Conservation (phyloP, 2,888 invertebrate species). For the Epicampocera succincta region DNA sequence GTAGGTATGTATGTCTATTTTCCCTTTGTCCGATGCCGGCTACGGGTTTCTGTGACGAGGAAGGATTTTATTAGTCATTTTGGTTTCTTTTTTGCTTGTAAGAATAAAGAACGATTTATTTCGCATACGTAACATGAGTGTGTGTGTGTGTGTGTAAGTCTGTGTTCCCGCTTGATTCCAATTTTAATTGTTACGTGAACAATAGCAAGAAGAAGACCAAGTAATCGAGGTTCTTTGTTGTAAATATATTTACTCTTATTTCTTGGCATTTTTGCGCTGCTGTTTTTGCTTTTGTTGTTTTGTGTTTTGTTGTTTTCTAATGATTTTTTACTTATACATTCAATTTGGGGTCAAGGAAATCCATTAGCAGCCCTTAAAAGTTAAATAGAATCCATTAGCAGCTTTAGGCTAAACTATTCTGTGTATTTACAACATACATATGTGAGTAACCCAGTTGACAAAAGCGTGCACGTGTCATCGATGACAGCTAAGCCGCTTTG, state of each 20-base stretch:
- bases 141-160: background rate
- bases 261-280: background rate
- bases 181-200: too few relatives aligned
- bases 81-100: too few relatives aligned
- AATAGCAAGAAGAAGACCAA: background rate
- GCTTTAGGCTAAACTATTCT: conserved; percentile 56
- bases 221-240: background rate
- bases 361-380: conserved; percentile 80
- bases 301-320: conserved; percentile 21
- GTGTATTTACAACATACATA: background rate
- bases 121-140: too few relatives aligned
- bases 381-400: conserved; percentile 81
- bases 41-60: too few relatives aligned
- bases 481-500: too few relatives aligned
- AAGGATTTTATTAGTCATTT: too few relatives aligned
- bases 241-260: conserved; percentile 6
- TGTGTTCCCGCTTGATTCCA: background rate
- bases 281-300: conserved; percentile 21
- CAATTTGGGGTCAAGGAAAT: conserved; percentile 81
- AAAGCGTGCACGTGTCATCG: too few relatives aligned
- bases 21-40: too few relatives aligned
- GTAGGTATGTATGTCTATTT: too few relatives aligned
- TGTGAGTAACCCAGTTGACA: too few relatives aligned
- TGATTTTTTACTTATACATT: conserved; percentile 69
- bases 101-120: too few relatives aligned